Base-by-base conservation (phyloP, 1,140 invertebrate genomes). In the Drosophila subobscura region DNA sequence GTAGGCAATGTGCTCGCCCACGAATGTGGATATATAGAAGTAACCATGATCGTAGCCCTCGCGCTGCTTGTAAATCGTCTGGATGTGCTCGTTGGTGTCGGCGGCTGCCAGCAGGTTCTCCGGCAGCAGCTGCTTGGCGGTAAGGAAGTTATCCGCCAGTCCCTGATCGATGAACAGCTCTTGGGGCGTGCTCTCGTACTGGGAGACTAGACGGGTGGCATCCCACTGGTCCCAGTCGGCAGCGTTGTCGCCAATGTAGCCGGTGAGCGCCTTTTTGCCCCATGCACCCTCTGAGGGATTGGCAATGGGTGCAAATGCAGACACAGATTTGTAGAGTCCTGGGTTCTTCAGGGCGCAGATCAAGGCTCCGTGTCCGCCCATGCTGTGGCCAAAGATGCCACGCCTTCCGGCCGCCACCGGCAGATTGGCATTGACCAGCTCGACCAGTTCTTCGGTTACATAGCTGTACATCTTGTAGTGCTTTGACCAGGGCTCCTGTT, bases 391-490 rank as follows among this genome's bases (percentile, higher is more conserved):
- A 94, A 96, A 97, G 72, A 98, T 97, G 5, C 96, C 96, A 75
- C 95, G 93, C 76, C 93, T 93, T 4, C 93, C 93, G 16, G 93
- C 86, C 29, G 94, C 84, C 71, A 93, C 92, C 16, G 94, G 94
- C 80, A 98, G 97, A 85, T 96, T 95, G 3, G 92, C 91, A 75
- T 94, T 94, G 25, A 99, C 94, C n/a, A 99, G 59, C 46, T 94
- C 93, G 59, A 96, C 94, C 42, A 99, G 92, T 92, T 99, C 99
- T 78, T 95, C 94, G 6, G 97, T 98, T n/a, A 99, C 92, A 88
- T 99, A 99, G 46, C 96, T 97, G 81, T 96, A 99, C 99, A 99
- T 99, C 85, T 95, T 94, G 79, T 99, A 99, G 92, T 99, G 95
- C 52, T 95, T 95, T 41, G 96, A 96, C 98, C 98, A 99, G 56